phyloP scores from a whole-genome alignment of 1,140 invertebrate genomes.

The Ceratosolen solmsi region DNA sequence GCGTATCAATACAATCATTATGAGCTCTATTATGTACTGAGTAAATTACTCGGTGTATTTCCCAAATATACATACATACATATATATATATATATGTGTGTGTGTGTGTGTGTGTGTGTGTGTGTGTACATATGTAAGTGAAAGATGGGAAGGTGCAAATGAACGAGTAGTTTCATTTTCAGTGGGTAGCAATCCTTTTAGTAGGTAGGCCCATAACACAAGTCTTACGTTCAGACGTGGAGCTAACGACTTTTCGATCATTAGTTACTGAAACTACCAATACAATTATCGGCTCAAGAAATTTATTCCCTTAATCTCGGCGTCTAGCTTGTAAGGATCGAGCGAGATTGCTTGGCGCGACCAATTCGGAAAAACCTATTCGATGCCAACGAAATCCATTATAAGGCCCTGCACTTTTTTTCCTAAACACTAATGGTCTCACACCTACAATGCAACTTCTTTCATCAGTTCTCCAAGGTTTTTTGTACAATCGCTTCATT shows the following conservation, averaged over 20 bases:
- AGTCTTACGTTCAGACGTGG: conserved; percentile 59
- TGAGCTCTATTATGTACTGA: too few species aligned
- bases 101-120: background rate
- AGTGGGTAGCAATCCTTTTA: conserved; percentile 36
- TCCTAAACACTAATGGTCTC: conserved; percentile 31
- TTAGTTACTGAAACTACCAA: conserved; percentile 74
- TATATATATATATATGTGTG: background rate
- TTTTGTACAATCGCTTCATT: background rate
- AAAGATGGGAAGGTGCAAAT: conserved; percentile 36
- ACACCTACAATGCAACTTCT: background rate
- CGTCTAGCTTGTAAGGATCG: conserved; percentile 33
- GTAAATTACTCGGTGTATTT: too few species aligned
- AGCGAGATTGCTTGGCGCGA: conserved; percentile 59
- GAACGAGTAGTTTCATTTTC: conserved; percentile 66
- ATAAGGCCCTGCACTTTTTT: conserved; percentile 31
- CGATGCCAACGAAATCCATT: conserved; percentile 38
- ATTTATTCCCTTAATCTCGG: conserved; percentile 73
- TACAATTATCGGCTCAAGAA: conserved; percentile 71
- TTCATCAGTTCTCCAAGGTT: background rate
- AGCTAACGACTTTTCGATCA: conserved; percentile 73
- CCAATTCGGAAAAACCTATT: conserved; percentile 61
- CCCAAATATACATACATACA: too few species aligned
- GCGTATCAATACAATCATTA: too few species aligned
- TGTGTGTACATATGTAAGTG: conserved; percentile 54
- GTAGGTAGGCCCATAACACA: conserved; percentile 60